These are phyloP conservation scores for Drosophila recens DNA, from an alignment of 2,888 invertebrate species.

Conservation along the genomic window DNA sequence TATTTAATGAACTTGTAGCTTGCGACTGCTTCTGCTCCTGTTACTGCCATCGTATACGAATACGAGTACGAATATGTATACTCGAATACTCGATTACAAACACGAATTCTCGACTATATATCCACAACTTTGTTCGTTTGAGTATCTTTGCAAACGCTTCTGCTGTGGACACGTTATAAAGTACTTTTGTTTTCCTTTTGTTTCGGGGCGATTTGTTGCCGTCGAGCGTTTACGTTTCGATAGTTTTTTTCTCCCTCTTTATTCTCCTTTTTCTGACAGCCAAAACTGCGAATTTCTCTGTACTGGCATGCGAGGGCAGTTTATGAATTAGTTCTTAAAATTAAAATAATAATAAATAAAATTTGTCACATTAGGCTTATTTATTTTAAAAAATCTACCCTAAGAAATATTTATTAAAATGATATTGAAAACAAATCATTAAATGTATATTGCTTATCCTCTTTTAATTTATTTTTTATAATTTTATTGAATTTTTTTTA, in stretches of 20 bases:
- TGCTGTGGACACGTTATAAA: conserved; percentile 72
- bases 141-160: conserved; percentile 50
- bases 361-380: no score
- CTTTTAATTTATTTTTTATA: no score
- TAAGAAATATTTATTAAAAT: no score
- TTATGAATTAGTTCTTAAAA: no score
- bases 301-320: conserved; percentile 39
- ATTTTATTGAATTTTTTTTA: no score
- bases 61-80: conserved; percentile 31
- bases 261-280: conserved; percentile 62
- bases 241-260: conserved; percentile 48
- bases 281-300: conserved; percentile 52
- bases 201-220: conserved; percentile 71
- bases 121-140: conserved; percentile 50
- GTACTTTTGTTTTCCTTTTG: conserved; percentile 72
- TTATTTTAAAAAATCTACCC: no score
- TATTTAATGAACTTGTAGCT: conserved; percentile 82
- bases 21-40: conserved; percentile 19
- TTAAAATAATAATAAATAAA: no score
- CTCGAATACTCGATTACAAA: conserved; percentile 16
- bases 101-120: conserved; percentile 32
- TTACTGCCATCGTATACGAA: conserved; percentile 36
- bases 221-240: conserved; percentile 61
- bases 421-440: no score
- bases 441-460: no score